Percentiles rank a stretch among this genome's conserved stretches.
These are phyloP conservation scores for Phasia obesa DNA, from an alignment of 2,888 invertebrate species.

Conservation along the genomic window DNA sequence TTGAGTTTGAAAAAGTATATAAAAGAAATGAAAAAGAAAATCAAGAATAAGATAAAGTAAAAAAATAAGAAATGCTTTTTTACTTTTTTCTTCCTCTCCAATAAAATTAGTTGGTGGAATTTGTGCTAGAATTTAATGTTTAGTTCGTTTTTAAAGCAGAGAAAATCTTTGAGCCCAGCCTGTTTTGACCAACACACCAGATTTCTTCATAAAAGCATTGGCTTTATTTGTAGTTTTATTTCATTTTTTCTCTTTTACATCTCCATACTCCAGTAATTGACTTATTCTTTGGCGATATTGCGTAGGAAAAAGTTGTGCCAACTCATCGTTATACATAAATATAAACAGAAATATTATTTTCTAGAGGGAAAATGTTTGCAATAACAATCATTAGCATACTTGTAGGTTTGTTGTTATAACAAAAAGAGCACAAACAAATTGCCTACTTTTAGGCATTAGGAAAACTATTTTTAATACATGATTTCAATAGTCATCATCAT, in stretches of 20 bases:
- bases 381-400: slow-evolving; percentile 65
- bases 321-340: slow-evolving; percentile 48
- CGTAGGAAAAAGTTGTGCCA: slow-evolving; percentile 49
- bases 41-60: slow-evolving; percentile 20
- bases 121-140: slow-evolving; percentile 2
- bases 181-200: slow-evolving; percentile 35
- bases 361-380: background rate
- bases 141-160: slow-evolving; percentile 1
- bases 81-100: background rate
- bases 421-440: slow-evolving; percentile 28
- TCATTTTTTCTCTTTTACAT: background rate
- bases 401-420: slow-evolving; percentile 38
- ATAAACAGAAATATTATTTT: background rate
- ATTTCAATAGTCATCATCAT: slow-evolving; percentile 60
- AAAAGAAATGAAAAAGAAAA: slow-evolving; percentile 33
- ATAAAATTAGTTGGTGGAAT: background rate
- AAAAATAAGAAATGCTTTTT: slow-evolving; percentile 31
- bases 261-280: slow-evolving; percentile 2
- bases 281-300: slow-evolving; percentile 3
- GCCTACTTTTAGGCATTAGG: slow-evolving; percentile 56
- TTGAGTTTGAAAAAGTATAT: slow-evolving; percentile 47
- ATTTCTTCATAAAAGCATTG: slow-evolving; percentile 22
- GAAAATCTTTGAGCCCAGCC: slow-evolving; percentile 41
- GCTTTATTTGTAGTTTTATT: slow-evolving; percentile 2
- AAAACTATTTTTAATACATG: slow-evolving; percentile 24